phyloP scores from a whole-genome alignment of 1,140 invertebrate species.

The Heliconius himera region DNA sequence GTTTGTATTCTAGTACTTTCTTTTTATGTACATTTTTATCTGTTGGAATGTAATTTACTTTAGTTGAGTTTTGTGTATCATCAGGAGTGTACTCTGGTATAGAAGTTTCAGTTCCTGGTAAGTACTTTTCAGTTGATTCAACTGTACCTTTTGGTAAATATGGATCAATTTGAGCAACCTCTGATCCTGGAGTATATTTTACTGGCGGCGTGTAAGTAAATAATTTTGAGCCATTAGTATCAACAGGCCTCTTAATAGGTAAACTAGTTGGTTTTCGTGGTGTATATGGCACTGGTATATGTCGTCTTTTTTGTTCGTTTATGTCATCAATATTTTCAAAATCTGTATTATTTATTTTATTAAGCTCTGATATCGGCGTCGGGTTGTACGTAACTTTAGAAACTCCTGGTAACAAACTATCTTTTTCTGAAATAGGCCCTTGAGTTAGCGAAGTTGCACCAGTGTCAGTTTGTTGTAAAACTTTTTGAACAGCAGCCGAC shows the following conservation, averaged over 20 bases:
- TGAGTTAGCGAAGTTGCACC: slow-evolving; percentile 39
- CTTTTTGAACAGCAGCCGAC: slow-evolving; percentile 77
- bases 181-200: slow-evolving; percentile 73
- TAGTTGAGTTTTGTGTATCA: slow-evolving; percentile 52
- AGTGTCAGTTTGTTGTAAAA: slow-evolving; percentile 69
- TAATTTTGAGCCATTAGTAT: slow-evolving; percentile 64
- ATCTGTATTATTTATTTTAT: slow-evolving; percentile 68
- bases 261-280: slow-evolving; percentile 72
- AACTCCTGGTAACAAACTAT: slow-evolving; percentile 33
- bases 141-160: slow-evolving; percentile 69
- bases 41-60: slow-evolving; percentile 72
- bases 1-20: slow-evolving; percentile 76
- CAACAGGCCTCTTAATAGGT: slow-evolving; percentile 63
- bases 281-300: slow-evolving; percentile 80
- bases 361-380: slow-evolving; percentile 80
- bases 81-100: slow-evolving; percentile 68
- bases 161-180: slow-evolving; percentile 59
- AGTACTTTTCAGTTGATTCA: slow-evolving; percentile 67
- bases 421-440: slow-evolving; percentile 31
- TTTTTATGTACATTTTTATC: slow-evolving; percentile 67
- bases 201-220: slow-evolving; percentile 70
- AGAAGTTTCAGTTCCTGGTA: slow-evolving; percentile 65
- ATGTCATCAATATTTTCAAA: slow-evolving; percentile 57
- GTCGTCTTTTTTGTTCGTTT: slow-evolving; percentile 65
- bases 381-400: slow-evolving; percentile 76